Conservation (phyloP, 1,140 invertebrate species). For the Caenorhabditis tropicalis region DNA sequence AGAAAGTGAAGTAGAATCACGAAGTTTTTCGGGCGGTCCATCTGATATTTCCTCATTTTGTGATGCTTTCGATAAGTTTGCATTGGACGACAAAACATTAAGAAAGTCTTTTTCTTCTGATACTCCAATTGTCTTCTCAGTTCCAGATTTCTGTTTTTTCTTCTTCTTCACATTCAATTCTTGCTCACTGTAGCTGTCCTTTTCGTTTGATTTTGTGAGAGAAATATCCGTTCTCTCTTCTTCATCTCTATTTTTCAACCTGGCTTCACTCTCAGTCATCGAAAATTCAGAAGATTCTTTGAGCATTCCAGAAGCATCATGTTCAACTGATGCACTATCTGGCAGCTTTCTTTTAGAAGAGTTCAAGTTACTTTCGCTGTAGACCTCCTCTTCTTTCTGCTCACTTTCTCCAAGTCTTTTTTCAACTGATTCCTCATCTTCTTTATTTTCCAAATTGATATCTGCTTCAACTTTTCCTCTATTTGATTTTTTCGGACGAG, state of each 20-base stretch:
- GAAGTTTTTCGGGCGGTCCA: background rate
- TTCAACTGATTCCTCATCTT: background rate
- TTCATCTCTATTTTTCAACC: background rate
- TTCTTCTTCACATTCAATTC: background rate
- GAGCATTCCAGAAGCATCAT: background rate
- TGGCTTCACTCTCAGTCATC: background rate
- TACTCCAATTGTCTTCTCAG: background rate
- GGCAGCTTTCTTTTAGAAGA: background rate
- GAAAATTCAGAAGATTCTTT: background rate
- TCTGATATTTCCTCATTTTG: background rate
- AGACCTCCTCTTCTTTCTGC: background rate
- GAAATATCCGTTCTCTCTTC: background rate
- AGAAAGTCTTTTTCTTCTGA: background rate
- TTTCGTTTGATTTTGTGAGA: background rate
- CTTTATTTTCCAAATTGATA: background rate
- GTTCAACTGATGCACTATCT: background rate
- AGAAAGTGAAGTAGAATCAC: background rate
- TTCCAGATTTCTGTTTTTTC: background rate
- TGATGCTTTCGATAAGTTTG: background rate
- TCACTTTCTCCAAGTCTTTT: background rate
- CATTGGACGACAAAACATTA: background rate
- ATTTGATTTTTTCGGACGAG: background rate
- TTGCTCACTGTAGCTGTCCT: slow-evolving; percentile 39
- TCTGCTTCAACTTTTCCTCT: background rate
- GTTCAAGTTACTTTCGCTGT: background rate